Evolutionary conservation across 2,113 vertebrate genomes (phyloP).

Genomic region (Pomatostomus ruficeps): DNA sequence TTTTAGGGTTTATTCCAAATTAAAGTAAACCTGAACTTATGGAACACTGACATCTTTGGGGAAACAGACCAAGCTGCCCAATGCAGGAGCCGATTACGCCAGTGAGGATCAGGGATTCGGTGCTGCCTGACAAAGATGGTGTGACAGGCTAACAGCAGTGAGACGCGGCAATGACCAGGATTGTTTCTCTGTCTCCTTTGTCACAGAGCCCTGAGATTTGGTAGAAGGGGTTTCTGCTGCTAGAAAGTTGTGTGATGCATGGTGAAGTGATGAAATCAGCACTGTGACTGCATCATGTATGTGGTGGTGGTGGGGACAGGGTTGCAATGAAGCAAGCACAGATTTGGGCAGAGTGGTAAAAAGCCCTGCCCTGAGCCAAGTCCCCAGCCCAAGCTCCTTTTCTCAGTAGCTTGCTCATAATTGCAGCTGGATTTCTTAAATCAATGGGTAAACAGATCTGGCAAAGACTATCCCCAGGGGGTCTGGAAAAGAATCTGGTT

Average conservation of each 20-base stretch:
- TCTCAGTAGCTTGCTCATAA: not conserved
- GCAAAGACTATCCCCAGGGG: not conserved
- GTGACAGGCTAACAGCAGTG: not conserved
- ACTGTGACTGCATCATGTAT: accelerated
- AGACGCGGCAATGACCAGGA: not conserved
- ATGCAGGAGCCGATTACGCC: not conserved
- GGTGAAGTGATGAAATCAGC: not conserved
- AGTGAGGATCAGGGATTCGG: not conserved
- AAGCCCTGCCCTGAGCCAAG: not conserved
- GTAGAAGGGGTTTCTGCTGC: not conserved
- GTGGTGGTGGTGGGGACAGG: not conserved
- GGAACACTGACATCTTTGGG: not conserved
- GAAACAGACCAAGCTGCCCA: not conserved
- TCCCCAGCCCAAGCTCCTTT: not conserved
- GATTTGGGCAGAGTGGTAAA: not conserved
- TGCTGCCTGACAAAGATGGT: not conserved
- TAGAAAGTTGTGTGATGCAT: not conserved
- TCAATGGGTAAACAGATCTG: not conserved
- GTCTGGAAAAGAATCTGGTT: not conserved
- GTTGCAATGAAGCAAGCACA: not conserved
- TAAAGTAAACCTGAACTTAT: not conserved
- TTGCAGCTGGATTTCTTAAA: slow-evolving; percentile 7
- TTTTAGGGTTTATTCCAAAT: not conserved
- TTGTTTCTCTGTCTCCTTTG: not conserved
- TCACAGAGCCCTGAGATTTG: not conserved